Conservation (phyloP, 2,113 vertebrate genomes). For the Malurus alboscapulatus region DNA sequence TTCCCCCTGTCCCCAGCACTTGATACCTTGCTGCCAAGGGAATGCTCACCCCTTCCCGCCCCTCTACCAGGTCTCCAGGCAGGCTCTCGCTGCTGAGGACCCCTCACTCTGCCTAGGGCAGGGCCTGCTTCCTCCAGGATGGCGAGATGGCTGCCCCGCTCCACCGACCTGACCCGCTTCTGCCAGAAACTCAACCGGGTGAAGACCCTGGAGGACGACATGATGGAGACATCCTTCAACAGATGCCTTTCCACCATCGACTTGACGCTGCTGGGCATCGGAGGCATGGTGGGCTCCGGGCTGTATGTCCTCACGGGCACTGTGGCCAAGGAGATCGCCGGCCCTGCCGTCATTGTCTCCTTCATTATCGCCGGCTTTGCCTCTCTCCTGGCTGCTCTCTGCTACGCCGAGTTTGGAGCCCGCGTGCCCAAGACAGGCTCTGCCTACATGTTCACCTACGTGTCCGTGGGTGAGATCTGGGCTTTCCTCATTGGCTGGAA, state of each 20-base stretch:
- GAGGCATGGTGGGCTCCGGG: conserved; percentile 93
- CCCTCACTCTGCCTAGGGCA: neutral
- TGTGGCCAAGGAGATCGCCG: conserved; percentile 87
- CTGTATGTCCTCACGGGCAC: conserved; percentile 94
- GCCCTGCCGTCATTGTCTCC: conserved; percentile 87
- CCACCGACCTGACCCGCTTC: conserved; percentile 78
- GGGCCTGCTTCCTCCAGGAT: conserved; percentile 51
- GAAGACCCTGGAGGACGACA: conserved; percentile 88
- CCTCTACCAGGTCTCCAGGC: neutral
- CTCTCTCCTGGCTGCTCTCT: conserved; percentile 90
- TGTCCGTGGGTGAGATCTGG: conserved; percentile 94
- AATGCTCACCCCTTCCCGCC: neutral
- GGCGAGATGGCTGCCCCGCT: conserved; percentile 77
- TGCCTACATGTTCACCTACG: conserved; percentile 96
- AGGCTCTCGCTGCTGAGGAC: neutral
- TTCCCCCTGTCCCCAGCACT: neutral
- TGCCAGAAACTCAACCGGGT: conserved; percentile 89
- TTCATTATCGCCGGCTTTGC: conserved; percentile 87
- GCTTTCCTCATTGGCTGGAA: conserved; percentile 98
- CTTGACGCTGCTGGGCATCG: conserved; percentile 88
- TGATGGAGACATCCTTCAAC: conserved; percentile 89
- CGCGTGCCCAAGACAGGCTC: conserved; percentile 92
- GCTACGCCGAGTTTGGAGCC: conserved; percentile 94
- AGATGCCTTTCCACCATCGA: conserved; percentile 91
- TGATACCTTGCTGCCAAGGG: neutral